Conservation (phyloP, 2,113 vertebrate genomes). For the Pseudonaja textilis region DNA sequence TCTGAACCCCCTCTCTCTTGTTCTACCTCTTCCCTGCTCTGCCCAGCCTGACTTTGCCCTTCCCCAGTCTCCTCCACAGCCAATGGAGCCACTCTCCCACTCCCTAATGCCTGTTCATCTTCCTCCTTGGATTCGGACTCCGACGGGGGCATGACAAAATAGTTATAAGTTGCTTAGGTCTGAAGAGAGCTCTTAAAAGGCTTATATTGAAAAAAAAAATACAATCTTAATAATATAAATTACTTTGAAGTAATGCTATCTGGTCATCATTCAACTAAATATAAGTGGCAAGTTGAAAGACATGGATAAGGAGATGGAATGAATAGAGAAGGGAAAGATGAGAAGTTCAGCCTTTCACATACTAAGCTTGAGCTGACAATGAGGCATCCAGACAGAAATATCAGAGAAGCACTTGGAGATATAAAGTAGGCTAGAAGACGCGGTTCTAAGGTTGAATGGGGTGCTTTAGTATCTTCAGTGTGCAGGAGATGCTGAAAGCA, state of each 20-base stretch:
- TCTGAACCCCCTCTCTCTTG: too few species aligned
- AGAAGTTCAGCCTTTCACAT: neutral
- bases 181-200: neutral
- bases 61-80: too few species aligned
- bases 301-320: neutral
- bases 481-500: neutral
- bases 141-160: too few species aligned
- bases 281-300: neutral
- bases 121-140: too few species aligned
- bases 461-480: neutral
- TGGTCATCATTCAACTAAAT: neutral
- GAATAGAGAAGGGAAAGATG: neutral
- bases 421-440: neutral
- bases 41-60: too few species aligned
- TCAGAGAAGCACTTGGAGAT: neutral
- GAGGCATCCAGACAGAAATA: neutral
- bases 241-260: neutral
- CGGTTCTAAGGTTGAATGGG: neutral
- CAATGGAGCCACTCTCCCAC: too few species aligned
- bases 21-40: too few species aligned
- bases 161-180: neutral
- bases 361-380: neutral
- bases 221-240: neutral
- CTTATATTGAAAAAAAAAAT: neutral
- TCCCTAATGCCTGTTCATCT: too few species aligned